Evolutionary conservation across 37 sponge, comb jelly and placozoan genomes (phyloP), one percentile per base, ranked within the genome.

Genomic region (Aplysina aerophoba): DNA sequence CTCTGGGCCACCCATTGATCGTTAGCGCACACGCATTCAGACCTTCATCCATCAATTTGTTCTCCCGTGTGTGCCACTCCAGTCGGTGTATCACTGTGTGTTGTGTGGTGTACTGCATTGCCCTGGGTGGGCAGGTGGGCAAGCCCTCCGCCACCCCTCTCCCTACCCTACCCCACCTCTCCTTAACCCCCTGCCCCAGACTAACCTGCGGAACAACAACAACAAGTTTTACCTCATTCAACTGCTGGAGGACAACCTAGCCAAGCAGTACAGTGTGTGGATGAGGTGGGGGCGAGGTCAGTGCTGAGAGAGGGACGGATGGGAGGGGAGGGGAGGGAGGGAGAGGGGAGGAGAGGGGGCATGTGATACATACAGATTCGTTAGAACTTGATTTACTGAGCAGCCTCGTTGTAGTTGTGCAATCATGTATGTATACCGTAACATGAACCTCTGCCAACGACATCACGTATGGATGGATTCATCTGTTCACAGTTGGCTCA

Each of bases 201-300:
- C 97, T 24, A 94, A 97, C 63, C 81, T 94, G 67, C 77, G 85
- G 40, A 94, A 92, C 85, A 97, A 97, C 80, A 97, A 97, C 73
- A 97, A 97, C 86, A 97, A 97, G 73, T 97, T 92, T 65, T 97
- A 97, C 72, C 59, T 92, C 25, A 58, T 97, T 25, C 97, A 97
- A 75, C 83, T 97, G 22, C 81, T 97, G 73, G 84, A 94, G 81
- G 93, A 92, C 36, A 81, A 89, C 66, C 37, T 35, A 16, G 73
- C 34, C 5, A 74, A 81, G 63, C 19, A 38, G 12, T 97, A 88
- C 78, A 84, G 88, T 64, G 86, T 87, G 59, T 97, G 96, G 93
- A 93, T 92, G 61, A 55, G 95, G 36, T 97, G 97, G 97, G 97
- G 97, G 11, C 73, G 97, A 86, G 96, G 96, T 92, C 33, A 86